These are phyloP conservation scores for Semaprochilodus insignis DNA, from an alignment of 2,797 vertebrate genomes.

Conservation along the genomic window DNA sequence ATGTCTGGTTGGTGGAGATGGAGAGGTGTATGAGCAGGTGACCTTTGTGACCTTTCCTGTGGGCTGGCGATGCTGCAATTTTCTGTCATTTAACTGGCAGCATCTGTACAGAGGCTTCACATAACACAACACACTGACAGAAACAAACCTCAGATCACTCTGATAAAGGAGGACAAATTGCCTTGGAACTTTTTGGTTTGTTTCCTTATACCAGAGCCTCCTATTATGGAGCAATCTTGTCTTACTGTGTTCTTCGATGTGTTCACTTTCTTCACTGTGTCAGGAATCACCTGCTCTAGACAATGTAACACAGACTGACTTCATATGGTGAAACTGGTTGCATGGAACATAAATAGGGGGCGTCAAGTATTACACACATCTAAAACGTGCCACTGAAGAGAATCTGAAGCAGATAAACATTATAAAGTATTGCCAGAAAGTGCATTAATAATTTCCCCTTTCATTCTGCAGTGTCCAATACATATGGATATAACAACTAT, in stretches of 20 bases:
- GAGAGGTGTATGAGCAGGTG: not conserved
- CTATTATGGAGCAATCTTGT: slow-evolving; percentile 6
- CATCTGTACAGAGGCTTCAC: not conserved
- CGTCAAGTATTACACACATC: not conserved
- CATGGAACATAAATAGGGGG: too few relatives aligned
- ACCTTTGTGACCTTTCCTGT: not conserved
- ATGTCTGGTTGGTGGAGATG: not conserved
- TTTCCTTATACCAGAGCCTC: slow-evolving; percentile 3
- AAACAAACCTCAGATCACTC: not conserved
- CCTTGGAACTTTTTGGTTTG: not conserved
- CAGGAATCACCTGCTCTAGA: not conserved
- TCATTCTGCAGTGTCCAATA: too few relatives aligned
- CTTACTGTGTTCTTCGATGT: slow-evolving; percentile 1
- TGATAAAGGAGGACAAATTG: slow-evolving; percentile 2
- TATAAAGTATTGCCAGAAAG: not conserved
- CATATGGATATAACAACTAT: too few relatives aligned
- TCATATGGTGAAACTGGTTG: too few relatives aligned
- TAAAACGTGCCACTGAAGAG: not conserved
- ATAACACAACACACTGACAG: not conserved
- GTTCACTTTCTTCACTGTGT: too few relatives aligned
- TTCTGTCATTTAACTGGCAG: slow-evolving; percentile 12
- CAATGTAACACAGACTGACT: not conserved
- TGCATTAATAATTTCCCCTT: not conserved
- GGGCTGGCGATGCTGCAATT: slow-evolving; percentile 1
- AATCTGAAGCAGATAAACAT: not conserved